phyloP scores from a whole-genome alignment of 2,797 vertebrate genomes.

The Peromyscus attwateri region DNA sequence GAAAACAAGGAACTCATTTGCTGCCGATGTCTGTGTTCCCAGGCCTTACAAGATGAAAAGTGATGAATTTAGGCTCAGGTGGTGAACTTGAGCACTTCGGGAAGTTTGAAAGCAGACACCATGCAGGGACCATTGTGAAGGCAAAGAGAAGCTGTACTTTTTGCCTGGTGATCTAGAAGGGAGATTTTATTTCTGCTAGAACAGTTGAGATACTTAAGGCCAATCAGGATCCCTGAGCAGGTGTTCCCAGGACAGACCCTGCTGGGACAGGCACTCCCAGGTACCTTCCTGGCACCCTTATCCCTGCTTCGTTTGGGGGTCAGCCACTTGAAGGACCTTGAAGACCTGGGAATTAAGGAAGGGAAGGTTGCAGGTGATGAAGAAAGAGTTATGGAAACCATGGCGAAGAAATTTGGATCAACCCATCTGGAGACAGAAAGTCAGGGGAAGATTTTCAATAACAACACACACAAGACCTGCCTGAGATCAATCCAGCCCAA shows the following conservation, averaged over 20 bases:
- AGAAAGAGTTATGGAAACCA: not conserved
- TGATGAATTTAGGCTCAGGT: slow-evolving; percentile 45
- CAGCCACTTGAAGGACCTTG: not conserved
- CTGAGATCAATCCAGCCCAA: not conserved
- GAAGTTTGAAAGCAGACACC: slow-evolving; percentile 65
- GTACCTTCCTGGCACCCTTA: not conserved
- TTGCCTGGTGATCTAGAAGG: not conserved
- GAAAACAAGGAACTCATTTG: slow-evolving; percentile 66
- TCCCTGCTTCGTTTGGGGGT: not conserved
- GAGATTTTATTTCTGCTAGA: slow-evolving; percentile 13
- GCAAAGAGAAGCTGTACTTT: slow-evolving; percentile 61
- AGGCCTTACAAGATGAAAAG: slow-evolving; percentile 6
- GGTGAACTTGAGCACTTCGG: slow-evolving; percentile 50
- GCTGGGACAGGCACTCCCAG: not conserved
- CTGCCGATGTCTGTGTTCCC: not conserved
- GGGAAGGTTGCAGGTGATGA: not conserved
- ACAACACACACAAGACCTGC: not conserved
- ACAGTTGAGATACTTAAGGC: not conserved
- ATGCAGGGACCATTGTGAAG: slow-evolving; percentile 48
- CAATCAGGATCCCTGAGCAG: not conserved
- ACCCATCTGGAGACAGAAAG: slow-evolving; percentile 4
- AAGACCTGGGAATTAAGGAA: not conserved
- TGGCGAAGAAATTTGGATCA: not conserved
- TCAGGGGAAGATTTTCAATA: slow-evolving; percentile 13
- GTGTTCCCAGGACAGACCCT: not conserved